These are phyloP conservation scores for Triplophysa siluroides DNA, from an alignment of 2,113 vertebrate genomes.

Conservation along the genomic window DNA sequence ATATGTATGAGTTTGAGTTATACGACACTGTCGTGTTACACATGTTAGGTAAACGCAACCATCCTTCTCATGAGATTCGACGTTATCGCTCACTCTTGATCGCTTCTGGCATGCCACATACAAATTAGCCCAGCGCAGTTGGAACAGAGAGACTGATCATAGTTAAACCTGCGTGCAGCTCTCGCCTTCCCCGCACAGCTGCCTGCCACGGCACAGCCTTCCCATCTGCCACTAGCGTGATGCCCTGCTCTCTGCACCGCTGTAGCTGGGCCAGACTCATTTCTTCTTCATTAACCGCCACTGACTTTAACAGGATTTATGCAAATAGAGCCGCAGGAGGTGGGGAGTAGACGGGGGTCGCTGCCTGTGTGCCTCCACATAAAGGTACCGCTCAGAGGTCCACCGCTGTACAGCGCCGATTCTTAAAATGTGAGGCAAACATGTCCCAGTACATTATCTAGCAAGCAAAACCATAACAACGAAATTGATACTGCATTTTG, in stretches of 20 bases:
- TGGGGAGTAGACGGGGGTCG: constrained; percentile 73
- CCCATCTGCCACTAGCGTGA: constrained; percentile 85
- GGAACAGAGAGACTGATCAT: neutral
- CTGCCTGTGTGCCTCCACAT: neutral
- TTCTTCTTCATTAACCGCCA: constrained; percentile 91
- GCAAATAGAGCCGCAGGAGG: constrained; percentile 84
- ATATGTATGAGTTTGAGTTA: neutral
- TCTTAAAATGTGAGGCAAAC: neutral
- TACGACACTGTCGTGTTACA: neutral
- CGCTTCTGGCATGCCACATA: constrained; percentile 36
- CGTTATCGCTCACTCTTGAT: constrained; percentile 10
- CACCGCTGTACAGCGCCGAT: neutral
- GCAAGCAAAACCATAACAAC: too few species aligned
- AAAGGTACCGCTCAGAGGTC: neutral
- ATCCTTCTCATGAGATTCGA: neutral
- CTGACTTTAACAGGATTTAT: constrained; percentile 89
- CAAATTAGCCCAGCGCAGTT: constrained; percentile 16
- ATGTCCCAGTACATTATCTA: too few species aligned
- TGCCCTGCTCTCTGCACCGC: constrained; percentile 52
- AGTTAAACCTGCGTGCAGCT: constrained; percentile 1
- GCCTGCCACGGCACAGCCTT: constrained; percentile 82
- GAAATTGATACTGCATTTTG: too few species aligned
- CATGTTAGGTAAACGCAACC: neutral
- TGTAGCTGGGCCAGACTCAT: constrained; percentile 76
- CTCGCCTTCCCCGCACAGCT: constrained; percentile 69